A percentile compares a stretch with the other conserved stretches of the same genome.
Evolutionary conservation across 2,113 vertebrate genomes (phyloP).

Genomic region (Felis chaus): DNA sequence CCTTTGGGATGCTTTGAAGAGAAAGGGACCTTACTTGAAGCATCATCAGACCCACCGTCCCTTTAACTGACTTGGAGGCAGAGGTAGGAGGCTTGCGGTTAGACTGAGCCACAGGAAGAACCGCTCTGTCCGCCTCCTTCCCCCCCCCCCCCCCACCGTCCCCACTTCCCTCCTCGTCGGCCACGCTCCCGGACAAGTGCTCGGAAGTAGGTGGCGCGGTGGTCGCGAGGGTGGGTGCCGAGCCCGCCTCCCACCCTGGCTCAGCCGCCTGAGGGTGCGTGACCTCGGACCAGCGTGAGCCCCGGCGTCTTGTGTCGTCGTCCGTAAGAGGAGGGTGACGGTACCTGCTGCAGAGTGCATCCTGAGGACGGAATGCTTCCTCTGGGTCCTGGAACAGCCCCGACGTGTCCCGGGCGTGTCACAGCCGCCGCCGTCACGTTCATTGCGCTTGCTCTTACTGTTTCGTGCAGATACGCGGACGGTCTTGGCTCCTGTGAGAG

Average conservation of each 20-base stretch:
- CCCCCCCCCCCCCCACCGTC: accelerated
- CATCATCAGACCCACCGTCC: accelerated
- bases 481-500: not conserved
- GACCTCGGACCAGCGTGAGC: accelerated
- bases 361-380: accelerated
- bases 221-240: accelerated
- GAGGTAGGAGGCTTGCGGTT: not conserved
- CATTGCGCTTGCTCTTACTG: accelerated
- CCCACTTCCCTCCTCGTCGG: accelerated
- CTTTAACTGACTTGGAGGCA: not conserved
- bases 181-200: accelerated
- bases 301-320: not conserved
- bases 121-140: not conserved
- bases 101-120: accelerated
- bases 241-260: accelerated
- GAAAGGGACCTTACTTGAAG: not conserved
- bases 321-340: accelerated
- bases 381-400: not conserved
- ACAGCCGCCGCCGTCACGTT: accelerated
- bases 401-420: not conserved
- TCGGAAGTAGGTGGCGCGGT: accelerated
- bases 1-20: not conserved
- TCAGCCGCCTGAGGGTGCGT: accelerated
- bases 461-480: not conserved
- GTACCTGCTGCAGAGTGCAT: accelerated